Evolutionary conservation across 2,888 invertebrate genomes (phyloP).

Genomic region (Diloba caeruleocephala): DNA sequence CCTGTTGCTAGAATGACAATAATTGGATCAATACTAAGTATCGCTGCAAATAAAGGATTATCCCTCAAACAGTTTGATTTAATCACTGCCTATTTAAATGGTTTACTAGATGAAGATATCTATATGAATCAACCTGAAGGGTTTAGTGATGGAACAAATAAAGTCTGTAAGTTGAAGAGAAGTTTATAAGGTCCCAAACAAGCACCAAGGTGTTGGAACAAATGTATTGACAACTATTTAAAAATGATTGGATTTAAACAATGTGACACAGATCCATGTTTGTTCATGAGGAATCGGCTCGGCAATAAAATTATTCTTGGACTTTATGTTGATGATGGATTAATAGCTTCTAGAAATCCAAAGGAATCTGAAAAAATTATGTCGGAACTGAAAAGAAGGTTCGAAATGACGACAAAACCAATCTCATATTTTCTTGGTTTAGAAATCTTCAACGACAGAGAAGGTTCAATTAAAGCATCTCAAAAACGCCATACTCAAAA

Average conservation of each 20-base stretch:
- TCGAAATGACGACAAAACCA: background rate
- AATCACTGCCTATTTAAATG: background rate
- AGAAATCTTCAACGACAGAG: too few species aligned
- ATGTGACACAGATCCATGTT: background rate
- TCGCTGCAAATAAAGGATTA: background rate
- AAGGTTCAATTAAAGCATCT: background rate
- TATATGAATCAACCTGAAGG: background rate
- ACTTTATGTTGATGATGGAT: background rate
- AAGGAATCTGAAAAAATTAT: background rate
- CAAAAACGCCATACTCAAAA: background rate
- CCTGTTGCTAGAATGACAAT: background rate
- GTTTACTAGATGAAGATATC: background rate
- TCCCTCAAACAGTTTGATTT: background rate
- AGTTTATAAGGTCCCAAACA: background rate
- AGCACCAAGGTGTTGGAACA: too few species aligned
- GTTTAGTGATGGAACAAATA: background rate
- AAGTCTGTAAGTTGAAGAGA: background rate
- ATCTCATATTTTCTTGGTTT: too few species aligned
- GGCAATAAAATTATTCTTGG: background rate
- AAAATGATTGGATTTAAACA: background rate
- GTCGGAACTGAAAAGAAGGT: background rate
- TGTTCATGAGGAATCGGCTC: background rate
- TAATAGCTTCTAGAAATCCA: background rate
- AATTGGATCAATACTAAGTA: background rate
- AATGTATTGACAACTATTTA: background rate